These are phyloP conservation scores for Larimichthys crocea DNA, from an alignment of 2,113 vertebrate genomes.

Conservation along the genomic window DNA sequence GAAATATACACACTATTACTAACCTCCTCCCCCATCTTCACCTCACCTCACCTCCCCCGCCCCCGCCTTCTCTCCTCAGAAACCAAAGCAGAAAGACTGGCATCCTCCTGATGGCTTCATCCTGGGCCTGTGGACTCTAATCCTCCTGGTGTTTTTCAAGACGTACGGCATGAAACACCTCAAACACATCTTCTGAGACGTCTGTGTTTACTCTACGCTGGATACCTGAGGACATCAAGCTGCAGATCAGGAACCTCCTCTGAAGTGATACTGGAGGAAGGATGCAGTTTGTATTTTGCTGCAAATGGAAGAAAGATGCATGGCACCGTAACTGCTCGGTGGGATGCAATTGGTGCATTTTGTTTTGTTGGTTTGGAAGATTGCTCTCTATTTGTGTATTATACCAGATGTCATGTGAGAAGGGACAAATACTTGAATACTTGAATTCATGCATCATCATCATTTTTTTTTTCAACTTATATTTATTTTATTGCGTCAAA, in stretches of 20 bases:
- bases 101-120: constrained; percentile 99
- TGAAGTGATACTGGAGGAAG: constrained; percentile 7
- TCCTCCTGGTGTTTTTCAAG: constrained; percentile 98
- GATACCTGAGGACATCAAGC: background rate
- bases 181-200: constrained; percentile 93
- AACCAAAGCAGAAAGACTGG: constrained; percentile 98
- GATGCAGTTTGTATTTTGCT: constrained; percentile 23
- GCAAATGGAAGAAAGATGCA: constrained; percentile 5
- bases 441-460: background rate
- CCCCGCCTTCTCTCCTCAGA: constrained; percentile 73
- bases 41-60: background rate
- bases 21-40: constrained; percentile 16
- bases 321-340: background rate
- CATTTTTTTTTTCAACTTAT: background rate
- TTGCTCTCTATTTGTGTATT: constrained; percentile 12
- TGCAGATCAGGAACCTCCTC: background rate
- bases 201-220: background rate
- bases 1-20: constrained; percentile 69
- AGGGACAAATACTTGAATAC: constrained; percentile 20
- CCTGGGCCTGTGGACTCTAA: constrained; percentile 96
- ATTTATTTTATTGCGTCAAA: constrained; percentile 31
- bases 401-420: constrained; percentile 4
- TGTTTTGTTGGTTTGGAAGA: background rate
- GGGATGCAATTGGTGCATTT: constrained; percentile 21
- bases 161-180: constrained; percentile 97